These are phyloP conservation scores for Drosophila murphyi DNA, from an alignment of 1,140 invertebrate species.

Conservation along the genomic window DNA sequence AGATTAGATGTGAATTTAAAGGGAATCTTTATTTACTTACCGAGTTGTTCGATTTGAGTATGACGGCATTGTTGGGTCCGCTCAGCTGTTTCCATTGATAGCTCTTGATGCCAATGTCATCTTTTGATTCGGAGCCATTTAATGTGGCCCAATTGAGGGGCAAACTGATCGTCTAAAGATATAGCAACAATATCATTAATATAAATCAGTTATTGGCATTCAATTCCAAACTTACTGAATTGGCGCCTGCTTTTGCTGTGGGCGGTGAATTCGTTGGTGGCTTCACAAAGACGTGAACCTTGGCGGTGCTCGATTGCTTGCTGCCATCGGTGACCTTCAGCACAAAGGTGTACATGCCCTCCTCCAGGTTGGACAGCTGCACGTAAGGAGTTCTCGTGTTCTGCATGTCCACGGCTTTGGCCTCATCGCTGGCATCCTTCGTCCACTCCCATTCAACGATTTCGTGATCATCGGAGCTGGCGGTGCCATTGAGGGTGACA, in stretches of 20 bases:
- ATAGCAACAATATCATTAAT: background rate
- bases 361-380: slow-evolving; percentile 93
- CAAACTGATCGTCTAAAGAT: slow-evolving; percentile 89
- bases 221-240: slow-evolving; percentile 71
- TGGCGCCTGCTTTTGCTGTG: slow-evolving; percentile 87
- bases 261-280: slow-evolving; percentile 94
- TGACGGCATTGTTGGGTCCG: slow-evolving; percentile 87
- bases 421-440: slow-evolving; percentile 92
- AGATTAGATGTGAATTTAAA: slow-evolving; percentile 35
- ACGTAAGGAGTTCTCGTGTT: slow-evolving; percentile 94
- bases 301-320: slow-evolving; percentile 93
- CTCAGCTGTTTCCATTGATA: slow-evolving; percentile 93
- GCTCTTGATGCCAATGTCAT: slow-evolving; percentile 92
- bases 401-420: slow-evolving; percentile 96
- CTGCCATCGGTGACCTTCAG: slow-evolving; percentile 96
- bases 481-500: slow-evolving; percentile 94
- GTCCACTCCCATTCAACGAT: slow-evolving; percentile 98
- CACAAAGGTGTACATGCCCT: slow-evolving; percentile 97
- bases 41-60: slow-evolving; percentile 82
- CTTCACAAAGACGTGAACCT: slow-evolving; percentile 97
- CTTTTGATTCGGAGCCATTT: slow-evolving; percentile 92
- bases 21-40: slow-evolving; percentile 70
- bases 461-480: slow-evolving; percentile 96
- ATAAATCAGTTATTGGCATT: background rate
- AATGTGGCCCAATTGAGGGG: slow-evolving; percentile 91